These are phyloP conservation scores for Lordiphosa clarofinis DNA, from an alignment of 1,140 invertebrate genomes.

Conservation along the genomic window DNA sequence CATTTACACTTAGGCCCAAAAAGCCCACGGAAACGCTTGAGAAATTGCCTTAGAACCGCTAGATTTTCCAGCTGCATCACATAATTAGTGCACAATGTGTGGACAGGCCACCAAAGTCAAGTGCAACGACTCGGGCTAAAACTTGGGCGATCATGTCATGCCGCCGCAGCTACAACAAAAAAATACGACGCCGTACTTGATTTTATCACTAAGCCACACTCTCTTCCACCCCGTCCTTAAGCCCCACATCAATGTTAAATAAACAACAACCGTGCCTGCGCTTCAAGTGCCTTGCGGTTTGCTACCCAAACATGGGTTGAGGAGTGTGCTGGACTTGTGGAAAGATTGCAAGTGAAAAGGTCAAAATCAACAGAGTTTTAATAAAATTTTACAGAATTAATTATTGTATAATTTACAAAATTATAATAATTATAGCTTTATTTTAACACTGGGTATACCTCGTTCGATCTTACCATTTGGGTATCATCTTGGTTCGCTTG, in stretches of 20 bases:
- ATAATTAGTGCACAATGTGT: constrained; percentile 75
- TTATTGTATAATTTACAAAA: too few species aligned
- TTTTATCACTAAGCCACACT: constrained; percentile 5
- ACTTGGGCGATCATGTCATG: constrained; percentile 15
- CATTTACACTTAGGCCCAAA: constrained; percentile 19
- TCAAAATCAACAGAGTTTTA: too few species aligned
- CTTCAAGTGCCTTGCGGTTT: constrained; percentile 21
- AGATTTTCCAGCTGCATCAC: constrained; percentile 42
- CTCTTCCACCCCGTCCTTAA: constrained; percentile 4
- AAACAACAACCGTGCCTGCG: constrained; percentile 42
- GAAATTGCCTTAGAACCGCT: constrained; percentile 60
- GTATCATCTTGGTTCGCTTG: constrained; percentile 10
- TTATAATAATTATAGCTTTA: too few species aligned
- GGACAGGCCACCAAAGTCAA: constrained; percentile 55
- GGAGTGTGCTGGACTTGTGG: background rate
- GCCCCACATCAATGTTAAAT: constrained; percentile 13
- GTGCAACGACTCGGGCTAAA: constrained; percentile 18
- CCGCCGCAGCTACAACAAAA: constrained; percentile 20
- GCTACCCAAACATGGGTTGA: background rate
- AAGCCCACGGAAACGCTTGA: constrained; percentile 58
- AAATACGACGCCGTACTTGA: constrained; percentile 11
- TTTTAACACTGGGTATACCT: too few species aligned
- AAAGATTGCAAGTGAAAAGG: too few species aligned
- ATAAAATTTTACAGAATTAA: too few species aligned
- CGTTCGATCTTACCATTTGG: background rate